These are phyloP conservation scores for Stichodactyla helianthus DNA, from an alignment of 64 coral and sea anemone genomes.

Conservation along the genomic window DNA sequence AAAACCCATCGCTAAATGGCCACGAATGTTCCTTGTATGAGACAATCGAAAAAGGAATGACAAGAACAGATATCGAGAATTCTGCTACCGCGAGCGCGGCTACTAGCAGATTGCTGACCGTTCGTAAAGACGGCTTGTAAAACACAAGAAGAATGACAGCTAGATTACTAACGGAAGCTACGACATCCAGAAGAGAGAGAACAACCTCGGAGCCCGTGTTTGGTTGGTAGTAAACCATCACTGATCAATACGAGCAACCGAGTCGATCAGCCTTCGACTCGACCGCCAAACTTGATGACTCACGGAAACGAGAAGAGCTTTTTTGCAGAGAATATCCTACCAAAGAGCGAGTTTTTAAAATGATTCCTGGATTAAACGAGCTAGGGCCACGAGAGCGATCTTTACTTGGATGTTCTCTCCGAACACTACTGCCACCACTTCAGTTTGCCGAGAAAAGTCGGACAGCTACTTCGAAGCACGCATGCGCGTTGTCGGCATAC, in stretches of 20 bases:
- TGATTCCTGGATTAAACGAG: not conserved
- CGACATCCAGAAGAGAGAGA: constrained; percentile 47
- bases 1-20: constrained; percentile 60
- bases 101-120: constrained; percentile 74
- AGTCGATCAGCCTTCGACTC: not conserved
- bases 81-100: constrained; percentile 52
- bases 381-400: not conserved
- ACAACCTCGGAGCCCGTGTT: constrained; percentile 2
- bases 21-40: constrained; percentile 55
- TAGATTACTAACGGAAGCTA: constrained; percentile 49
- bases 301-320: not conserved
- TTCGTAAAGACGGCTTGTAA: constrained; percentile 46
- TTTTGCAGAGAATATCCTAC: too few relatives aligned
- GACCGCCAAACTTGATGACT: not conserved
- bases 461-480: not conserved
- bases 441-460: not conserved
- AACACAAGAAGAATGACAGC: constrained; percentile 52
- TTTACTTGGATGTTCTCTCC: not conserved
- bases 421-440: not conserved
- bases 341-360: not conserved
- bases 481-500: not conserved
- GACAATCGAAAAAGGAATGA: constrained; percentile 74
- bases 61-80: constrained; percentile 45
- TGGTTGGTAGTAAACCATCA: not conserved
- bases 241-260: not conserved